Base-by-base conservation (phyloP, 2,888 invertebrate species). In the Notocelia uddmanniana region DNA sequence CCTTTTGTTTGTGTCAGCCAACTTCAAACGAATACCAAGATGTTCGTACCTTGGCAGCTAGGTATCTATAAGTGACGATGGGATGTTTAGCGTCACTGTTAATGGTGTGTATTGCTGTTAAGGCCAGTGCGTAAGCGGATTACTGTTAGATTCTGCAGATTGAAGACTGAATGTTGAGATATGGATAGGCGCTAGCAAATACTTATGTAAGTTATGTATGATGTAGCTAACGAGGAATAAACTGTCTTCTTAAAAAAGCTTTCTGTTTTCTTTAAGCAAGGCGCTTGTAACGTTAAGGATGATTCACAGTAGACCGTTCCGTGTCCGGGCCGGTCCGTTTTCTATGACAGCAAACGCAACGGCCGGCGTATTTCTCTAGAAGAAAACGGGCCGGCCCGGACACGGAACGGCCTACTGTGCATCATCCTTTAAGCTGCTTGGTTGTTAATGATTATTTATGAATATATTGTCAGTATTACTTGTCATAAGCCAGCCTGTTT, bases 1-100 rank as follows among this genome's bases (percentile, higher is more conserved):
- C 41, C 59, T 45, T 71, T 71, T 66, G 59, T 60, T 60, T 60
- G 66, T 54, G 64, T 37, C 23, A 64, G 31, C 45, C 13, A 67
- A 66, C 70, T 54, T 66, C 64, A 67, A 71, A 71, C 59, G 55
- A 66, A 66, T 60, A 34, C 59, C 71, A 60, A 31, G 59, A 66
- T 54, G 57, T 50, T 31, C 58, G 52, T 62, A 54, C 41, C 55
- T 66, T 37, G 37, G 59, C 34, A 41, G 52, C 59, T 48, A 41
- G 52, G 52, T 48, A 23, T 59, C 58, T 66, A 45, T 66, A 52
- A 59, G 66, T 71, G 66, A 41, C 55, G 45, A 62, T 55, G 41
- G 23, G 41, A 62, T 67, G 67, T 60, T 72, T 62, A 68, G 34
- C 62, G n/a, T 67, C 66, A 60, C 54, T 67, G 58, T 64, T 58